Percentiles rank a stretch among this genome's conserved stretches.
Conservation (phyloP, 2,113 vertebrate genomes). For the Tapirus terrestris region DNA sequence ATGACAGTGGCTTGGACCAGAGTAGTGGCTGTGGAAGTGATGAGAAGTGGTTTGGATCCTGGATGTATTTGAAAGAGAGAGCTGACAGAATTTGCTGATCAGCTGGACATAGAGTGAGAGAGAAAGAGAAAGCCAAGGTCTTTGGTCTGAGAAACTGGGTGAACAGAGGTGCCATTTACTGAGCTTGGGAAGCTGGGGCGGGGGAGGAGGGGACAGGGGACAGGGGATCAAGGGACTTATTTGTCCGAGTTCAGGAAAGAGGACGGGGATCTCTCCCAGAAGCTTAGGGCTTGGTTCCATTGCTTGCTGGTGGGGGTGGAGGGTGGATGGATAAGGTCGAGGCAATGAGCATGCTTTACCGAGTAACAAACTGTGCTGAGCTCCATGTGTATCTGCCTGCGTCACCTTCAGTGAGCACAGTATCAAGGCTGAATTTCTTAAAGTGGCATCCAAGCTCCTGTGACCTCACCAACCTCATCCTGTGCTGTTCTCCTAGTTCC, state of each 20-base stretch:
- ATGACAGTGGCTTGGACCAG: neutral
- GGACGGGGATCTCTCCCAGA: neutral
- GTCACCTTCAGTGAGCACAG: constrained; percentile 33
- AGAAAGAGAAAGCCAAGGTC: neutral
- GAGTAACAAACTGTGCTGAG: constrained; percentile 43
- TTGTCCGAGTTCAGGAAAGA: neutral
- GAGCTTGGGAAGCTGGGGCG: neutral
- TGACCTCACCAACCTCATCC: neutral
- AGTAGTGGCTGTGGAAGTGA: neutral
- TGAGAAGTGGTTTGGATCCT: neutral
- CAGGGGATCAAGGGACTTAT: neutral
- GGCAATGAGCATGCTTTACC: constrained; percentile 3
- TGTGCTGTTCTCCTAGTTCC: constrained; percentile 17
- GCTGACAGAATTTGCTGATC: neutral
- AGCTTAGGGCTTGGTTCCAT: neutral
- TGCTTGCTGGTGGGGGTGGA: neutral
- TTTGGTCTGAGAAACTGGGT: neutral
- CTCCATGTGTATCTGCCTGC: constrained; percentile 22
- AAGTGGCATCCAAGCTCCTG: neutral
- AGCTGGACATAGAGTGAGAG: neutral
- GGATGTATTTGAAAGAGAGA: neutral
- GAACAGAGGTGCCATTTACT: neutral
- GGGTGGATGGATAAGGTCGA: constrained; percentile 1
- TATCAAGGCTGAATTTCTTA: constrained; percentile 61
- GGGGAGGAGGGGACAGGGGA: neutral